Conservation (phyloP, 2,113 vertebrate genomes). For the Lonchura striata region DNA sequence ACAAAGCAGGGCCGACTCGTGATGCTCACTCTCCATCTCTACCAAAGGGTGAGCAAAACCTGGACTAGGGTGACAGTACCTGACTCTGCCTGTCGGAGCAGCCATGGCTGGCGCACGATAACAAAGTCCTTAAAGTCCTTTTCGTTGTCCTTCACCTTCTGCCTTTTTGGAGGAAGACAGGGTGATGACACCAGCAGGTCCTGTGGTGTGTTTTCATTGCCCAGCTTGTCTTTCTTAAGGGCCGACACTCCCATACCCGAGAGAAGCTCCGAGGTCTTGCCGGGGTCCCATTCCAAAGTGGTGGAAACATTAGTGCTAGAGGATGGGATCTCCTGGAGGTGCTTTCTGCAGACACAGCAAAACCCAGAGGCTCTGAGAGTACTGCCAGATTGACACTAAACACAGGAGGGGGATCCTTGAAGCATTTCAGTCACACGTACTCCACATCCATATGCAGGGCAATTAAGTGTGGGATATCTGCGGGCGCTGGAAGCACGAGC, state of each 20-base stretch:
- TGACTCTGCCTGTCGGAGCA: conserved; percentile 58
- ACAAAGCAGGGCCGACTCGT: neutral
- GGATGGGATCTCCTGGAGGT: conserved; percentile 82
- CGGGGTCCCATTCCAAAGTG: conserved; percentile 51
- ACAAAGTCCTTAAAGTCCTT: conserved; percentile 79
- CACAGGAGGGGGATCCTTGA: neutral
- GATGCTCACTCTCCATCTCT: neutral
- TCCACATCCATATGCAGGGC: rapidly evolving
- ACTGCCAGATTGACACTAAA: neutral
- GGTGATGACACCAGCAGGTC: conserved; percentile 73
- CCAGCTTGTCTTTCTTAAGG: conserved; percentile 73
- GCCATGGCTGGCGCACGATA: conserved; percentile 75
- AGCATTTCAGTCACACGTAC: neutral
- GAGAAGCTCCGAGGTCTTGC: conserved; percentile 60
- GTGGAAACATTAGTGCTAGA: conserved; percentile 67
- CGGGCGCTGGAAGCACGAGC: neutral
- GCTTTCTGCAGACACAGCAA: conserved; percentile 61
- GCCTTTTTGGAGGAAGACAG: conserved; percentile 73
- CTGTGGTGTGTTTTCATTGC: conserved; percentile 81
- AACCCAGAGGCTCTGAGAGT: neutral
- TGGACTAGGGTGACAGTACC: conserved; percentile 8
- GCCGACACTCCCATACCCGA: conserved; percentile 66
- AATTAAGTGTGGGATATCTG: rapidly evolving
- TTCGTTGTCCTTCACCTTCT: conserved; percentile 63
- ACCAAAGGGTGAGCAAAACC: rapidly evolving